Evolutionary conservation across 2,888 invertebrate species (phyloP).

Genomic region (Drosophila paramelanica): DNA sequence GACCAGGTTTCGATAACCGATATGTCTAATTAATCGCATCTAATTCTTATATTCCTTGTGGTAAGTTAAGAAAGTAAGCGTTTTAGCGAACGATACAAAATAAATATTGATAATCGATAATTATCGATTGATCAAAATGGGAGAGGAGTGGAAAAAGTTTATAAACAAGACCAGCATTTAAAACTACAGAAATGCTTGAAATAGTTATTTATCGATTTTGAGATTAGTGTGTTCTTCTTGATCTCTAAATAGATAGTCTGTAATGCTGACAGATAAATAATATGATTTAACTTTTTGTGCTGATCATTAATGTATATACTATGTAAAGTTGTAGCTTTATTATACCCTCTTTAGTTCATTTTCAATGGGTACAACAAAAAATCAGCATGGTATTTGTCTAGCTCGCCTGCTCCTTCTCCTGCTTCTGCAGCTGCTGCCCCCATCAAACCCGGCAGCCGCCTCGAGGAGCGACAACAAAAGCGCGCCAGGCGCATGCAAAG

Average conservation of each 20-base stretch:
- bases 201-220: constrained; percentile 1
- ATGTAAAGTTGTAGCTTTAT: neutral
- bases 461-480: constrained; percentile 60
- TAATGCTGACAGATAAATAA: too few species aligned
- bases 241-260: too few species aligned
- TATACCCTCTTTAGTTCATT: neutral
- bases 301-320: too few species aligned
- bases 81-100: too few species aligned
- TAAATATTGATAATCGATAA: neutral
- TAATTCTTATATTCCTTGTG: too few species aligned
- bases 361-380: constrained; percentile 9
- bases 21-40: too few species aligned
- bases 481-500: constrained; percentile 73
- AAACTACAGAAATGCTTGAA: neutral
- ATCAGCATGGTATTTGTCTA: constrained; percentile 48
- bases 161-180: too few species aligned
- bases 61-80: too few species aligned
- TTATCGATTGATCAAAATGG: neutral
- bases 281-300: too few species aligned
- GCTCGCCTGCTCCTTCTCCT: neutral
- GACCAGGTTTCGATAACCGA: too few species aligned
- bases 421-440: neutral
- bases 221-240: too few species aligned
- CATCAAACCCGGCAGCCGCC: constrained; percentile 19
- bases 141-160: too few species aligned